These are phyloP conservation scores for Drosophila repletoides DNA, from an alignment of 1,140 invertebrate genomes.

Conservation along the genomic window DNA sequence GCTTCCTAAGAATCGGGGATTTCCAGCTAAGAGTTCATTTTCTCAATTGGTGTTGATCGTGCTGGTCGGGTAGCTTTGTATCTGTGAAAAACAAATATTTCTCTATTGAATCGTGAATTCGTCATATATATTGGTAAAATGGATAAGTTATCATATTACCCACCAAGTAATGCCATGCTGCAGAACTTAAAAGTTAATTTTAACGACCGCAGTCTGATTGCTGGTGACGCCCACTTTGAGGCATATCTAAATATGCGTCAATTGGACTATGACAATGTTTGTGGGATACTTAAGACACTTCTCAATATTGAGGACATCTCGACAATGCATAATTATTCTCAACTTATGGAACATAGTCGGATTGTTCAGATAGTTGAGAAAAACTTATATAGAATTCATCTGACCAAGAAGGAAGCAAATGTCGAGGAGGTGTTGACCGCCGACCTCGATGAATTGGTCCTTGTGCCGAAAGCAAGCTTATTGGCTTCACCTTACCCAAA, in stretches of 20 bases:
- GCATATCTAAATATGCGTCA: neutral
- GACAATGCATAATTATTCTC: neutral
- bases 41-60: too few species aligned
- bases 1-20: too few species aligned
- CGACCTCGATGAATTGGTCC: constrained; percentile 27
- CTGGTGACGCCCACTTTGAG: neutral
- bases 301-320: constrained; percentile 3
- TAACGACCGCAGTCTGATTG: neutral
- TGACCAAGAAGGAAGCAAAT: neutral
- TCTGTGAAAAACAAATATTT: too few species aligned
- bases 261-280: neutral
- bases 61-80: too few species aligned
- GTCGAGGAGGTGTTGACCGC: neutral
- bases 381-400: neutral
- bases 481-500: neutral
- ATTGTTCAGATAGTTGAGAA: neutral
- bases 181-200: neutral
- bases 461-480: constrained; percentile 23
- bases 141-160: neutral
- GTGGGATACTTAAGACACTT: neutral
- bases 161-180: neutral
- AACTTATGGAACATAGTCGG: neutral
- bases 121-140: too few species aligned
- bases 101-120: too few species aligned
- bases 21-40: too few species aligned